phyloP scores from a whole-genome alignment of 2,797 vertebrate genomes.

The Chaunax sp. region DNA sequence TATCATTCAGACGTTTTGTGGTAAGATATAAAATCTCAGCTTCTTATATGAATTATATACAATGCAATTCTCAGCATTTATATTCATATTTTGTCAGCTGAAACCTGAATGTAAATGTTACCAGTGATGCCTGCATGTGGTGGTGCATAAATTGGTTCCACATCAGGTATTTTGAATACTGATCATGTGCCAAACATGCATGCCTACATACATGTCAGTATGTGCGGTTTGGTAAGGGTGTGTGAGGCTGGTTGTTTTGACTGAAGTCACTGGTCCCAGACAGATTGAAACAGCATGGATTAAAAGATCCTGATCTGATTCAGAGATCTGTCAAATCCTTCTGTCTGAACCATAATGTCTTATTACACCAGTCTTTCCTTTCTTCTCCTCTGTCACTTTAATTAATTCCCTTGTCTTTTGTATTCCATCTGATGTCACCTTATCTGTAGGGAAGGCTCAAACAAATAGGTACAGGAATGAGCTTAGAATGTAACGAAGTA shows the following conservation, averaged over 20 bases:
- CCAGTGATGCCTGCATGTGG: not conserved
- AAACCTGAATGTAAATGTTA: not conserved
- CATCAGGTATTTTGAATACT: not conserved
- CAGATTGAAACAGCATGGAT: conserved; percentile 72
- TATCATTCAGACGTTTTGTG: conserved; percentile 1
- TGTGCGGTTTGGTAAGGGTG: not conserved
- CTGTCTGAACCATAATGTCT: conserved; percentile 67
- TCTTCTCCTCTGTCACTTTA: conserved; percentile 27
- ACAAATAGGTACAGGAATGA: not conserved
- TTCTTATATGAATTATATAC: not conserved
- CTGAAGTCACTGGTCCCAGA: conserved; percentile 63
- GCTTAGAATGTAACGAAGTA: not conserved
- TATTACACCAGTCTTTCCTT: conserved; percentile 27
- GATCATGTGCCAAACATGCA: not conserved
- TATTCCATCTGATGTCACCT: not conserved
- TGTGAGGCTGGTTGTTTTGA: conserved; percentile 49
- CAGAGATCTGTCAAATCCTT: conserved; percentile 75
- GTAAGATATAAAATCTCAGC: not conserved
- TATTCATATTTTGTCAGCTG: not conserved
- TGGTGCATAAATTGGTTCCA: not conserved
- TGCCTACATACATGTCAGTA: not conserved
- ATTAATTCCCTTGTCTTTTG: conserved; percentile 19
- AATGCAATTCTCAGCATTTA: not conserved
- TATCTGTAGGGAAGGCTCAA: conserved; percentile 7
- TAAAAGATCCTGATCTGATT: conserved; percentile 71